Base-by-base conservation (phyloP, 2,797 vertebrate genomes). In the Pseudomugil gertrudae region DNA sequence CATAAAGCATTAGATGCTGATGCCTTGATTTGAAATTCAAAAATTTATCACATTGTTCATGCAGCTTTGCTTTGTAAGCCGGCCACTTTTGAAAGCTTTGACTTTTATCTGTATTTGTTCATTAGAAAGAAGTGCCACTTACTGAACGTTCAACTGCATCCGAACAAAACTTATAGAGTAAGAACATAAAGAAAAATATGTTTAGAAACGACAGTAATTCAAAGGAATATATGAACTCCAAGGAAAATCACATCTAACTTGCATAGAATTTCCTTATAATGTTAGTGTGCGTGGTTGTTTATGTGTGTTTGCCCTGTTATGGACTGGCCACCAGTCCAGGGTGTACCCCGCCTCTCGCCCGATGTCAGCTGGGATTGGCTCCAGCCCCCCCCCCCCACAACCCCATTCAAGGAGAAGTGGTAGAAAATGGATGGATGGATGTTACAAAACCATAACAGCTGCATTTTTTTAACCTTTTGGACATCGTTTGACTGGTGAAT, bases 401-500 rank as follows among this genome's bases (percentile, higher is more conserved):
- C n/a, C n/a, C n/a, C n/a, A n/a, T n/a, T n/a, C n/a, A n/a, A n/a
- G n/a, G n/a, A n/a, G n/a, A n/a, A n/a, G n/a, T n/a, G n/a, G n/a
- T n/a, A n/a, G n/a, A n/a, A n/a, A n/a, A n/a, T n/a, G n/a, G n/a
- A n/a, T n/a, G n/a, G n/a, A n/a, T n/a, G n/a, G n/a, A n/a, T n/a
- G n/a, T n/a, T n/a, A n/a, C n/a, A n/a, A n/a, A n/a, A n/a, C n/a
- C n/a, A n/a, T n/a, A n/a, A n/a, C n/a, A n/a, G n/a, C n/a, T n/a
- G n/a, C n/a, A n/a, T n/a, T n/a, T n/a, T n/a, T n/a, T n/a, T n/a
- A n/a, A n/a, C n/a, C 21, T 48, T 59, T 71, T 59, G 51, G 10
- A 11, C 55, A 32, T 40, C 30, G 51, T 71, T 69, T 45, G 55
- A 66, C 57, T 33, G 61, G 62, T 63, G 53, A 66, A 78, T 48